These are phyloP conservation scores for Epirrita christyi DNA, from an alignment of 2,888 invertebrate genomes.

Conservation along the genomic window DNA sequence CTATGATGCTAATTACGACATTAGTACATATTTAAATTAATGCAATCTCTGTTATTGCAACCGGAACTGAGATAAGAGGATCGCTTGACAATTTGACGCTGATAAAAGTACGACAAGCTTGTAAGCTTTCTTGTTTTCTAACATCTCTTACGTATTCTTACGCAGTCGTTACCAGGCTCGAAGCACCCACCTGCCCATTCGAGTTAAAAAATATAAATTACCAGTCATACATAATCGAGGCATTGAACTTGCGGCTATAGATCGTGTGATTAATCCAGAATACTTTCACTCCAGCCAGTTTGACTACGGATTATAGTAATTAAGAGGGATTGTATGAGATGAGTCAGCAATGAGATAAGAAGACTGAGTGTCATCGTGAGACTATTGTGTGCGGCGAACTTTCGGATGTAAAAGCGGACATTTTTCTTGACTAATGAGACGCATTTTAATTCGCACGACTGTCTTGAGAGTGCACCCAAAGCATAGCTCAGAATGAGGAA, in stretches of 20 bases:
- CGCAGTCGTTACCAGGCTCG: slow-evolving; percentile 51
- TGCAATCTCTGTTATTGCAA: slow-evolving; percentile 49
- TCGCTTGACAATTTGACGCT: slow-evolving; percentile 50
- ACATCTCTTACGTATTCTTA: slow-evolving; percentile 46
- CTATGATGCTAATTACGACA: slow-evolving; percentile 44
- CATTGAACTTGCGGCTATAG: slow-evolving; percentile 79
- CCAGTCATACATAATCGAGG: slow-evolving; percentile 79
- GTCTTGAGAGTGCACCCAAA: slow-evolving; percentile 52
- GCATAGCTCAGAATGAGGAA: neutral
- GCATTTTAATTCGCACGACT: slow-evolving; percentile 69
- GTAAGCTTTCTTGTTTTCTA: slow-evolving; percentile 43
- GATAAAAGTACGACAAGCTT: slow-evolving; percentile 39
- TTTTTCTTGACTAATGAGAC: slow-evolving; percentile 65
- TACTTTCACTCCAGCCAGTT: slow-evolving; percentile 78
- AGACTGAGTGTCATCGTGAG: slow-evolving; percentile 65
- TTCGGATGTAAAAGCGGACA: slow-evolving; percentile 75
- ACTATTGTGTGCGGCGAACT: slow-evolving; percentile 70
- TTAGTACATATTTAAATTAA: slow-evolving; percentile 38
- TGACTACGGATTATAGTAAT: slow-evolving; percentile 77
- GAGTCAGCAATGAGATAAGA: slow-evolving; percentile 76
- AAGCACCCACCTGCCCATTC: slow-evolving; percentile 63
- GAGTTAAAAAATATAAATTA: slow-evolving; percentile 71
- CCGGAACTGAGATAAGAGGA: slow-evolving; percentile 49
- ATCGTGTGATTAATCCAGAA: slow-evolving; percentile 76
- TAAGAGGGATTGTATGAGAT: slow-evolving; percentile 73